These are phyloP conservation scores for Octomys mimax DNA, from an alignment of 2,797 vertebrate species.

Conservation along the genomic window DNA sequence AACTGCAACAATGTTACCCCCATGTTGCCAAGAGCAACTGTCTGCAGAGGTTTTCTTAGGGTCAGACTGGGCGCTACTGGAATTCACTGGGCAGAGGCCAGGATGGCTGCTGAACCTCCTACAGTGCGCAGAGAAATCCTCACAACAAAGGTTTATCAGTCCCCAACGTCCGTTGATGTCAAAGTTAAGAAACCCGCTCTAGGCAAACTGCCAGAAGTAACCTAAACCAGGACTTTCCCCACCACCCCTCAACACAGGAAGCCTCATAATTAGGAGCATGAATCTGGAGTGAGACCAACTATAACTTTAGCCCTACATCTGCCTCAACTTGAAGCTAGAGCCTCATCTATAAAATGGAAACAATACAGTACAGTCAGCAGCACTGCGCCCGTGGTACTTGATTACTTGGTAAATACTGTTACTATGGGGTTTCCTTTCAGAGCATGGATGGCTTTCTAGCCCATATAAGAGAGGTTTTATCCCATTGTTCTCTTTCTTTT, in stretches of 20 bases:
- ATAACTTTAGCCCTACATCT: neutral
- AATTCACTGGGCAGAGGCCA: neutral
- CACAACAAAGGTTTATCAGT: neutral
- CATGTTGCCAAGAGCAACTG: neutral
- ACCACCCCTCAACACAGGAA: neutral
- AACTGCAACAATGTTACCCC: rapidly evolving
- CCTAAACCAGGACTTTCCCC: neutral
- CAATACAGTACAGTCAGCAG: neutral
- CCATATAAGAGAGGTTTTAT: neutral
- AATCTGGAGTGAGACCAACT: neutral
- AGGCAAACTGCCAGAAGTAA: conserved; percentile 24
- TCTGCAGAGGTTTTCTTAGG: neutral
- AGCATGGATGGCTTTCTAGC: neutral
- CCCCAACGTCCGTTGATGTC: neutral
- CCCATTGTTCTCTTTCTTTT: neutral
- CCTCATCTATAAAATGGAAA: neutral
- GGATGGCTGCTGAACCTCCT: neutral
- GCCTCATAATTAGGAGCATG: neutral
- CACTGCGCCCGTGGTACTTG: rapidly evolving
- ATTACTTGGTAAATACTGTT: neutral
- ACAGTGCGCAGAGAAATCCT: neutral
- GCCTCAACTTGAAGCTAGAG: neutral
- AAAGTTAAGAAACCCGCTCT: neutral
- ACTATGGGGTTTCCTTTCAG: neutral
- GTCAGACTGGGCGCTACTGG: neutral